Conservation (phyloP, 2,888 invertebrate species). For the Laspeyria flexula region DNA sequence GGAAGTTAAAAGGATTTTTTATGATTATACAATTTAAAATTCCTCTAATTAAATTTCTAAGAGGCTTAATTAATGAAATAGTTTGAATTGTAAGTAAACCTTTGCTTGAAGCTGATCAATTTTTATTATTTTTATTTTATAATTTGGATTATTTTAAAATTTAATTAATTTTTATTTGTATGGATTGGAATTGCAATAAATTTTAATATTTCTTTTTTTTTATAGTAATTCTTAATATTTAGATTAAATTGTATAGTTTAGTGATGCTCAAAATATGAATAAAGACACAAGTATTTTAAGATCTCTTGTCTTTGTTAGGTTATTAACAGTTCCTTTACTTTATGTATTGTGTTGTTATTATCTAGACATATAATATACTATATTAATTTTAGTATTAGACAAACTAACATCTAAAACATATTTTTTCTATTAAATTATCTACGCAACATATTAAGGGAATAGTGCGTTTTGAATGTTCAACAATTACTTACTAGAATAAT, state of each 20-base stretch:
- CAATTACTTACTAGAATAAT: too few species aligned
- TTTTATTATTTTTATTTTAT: slow-evolving; percentile 31
- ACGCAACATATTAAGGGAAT: too few species aligned
- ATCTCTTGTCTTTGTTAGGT: slow-evolving; percentile 47
- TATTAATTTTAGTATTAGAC: not conserved
- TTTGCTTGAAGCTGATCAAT: slow-evolving; percentile 46
- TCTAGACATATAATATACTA: not conserved
- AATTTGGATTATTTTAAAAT: slow-evolving; percentile 35
- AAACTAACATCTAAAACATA: too few species aligned
- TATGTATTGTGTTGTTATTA: slow-evolving; percentile 25
- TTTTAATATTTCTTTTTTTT: slow-evolving; percentile 49
- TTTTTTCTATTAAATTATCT: too few species aligned
- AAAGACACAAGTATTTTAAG: slow-evolving; percentile 55
- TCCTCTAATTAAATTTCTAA: too few species aligned
- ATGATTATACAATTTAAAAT: too few species aligned
- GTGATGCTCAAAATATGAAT: slow-evolving; percentile 73
- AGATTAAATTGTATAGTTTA: slow-evolving; percentile 51
- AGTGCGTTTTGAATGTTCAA: too few species aligned
- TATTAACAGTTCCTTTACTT: slow-evolving; percentile 31
- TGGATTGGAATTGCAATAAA: slow-evolving; percentile 57
- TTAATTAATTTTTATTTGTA: slow-evolving; percentile 48
- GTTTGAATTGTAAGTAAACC: slow-evolving; percentile 3
- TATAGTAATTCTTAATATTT: slow-evolving; percentile 42
- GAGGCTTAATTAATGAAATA: not conserved
- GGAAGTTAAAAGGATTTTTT: too few species aligned